Base-by-base conservation (phyloP, 1,140 invertebrate species). In the Sitobion miscanthi region DNA sequence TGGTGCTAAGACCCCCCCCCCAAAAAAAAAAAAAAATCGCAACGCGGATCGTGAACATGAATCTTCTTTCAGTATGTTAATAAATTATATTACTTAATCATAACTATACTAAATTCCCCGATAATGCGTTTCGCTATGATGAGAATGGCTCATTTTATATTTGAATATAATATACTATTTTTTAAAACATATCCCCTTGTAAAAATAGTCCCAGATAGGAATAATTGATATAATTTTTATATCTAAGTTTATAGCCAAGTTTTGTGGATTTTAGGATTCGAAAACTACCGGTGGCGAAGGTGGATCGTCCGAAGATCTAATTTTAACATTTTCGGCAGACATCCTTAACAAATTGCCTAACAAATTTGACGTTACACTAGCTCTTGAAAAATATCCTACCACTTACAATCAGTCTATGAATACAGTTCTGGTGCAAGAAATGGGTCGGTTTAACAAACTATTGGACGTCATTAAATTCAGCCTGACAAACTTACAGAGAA, bases 371-470 rank as follows among this genome's bases (percentile, higher is more conserved):
- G 95, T 97, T 57, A 95, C 97, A 94, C 95, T 96, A 57, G 96
- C 97, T 91, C 95, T 97, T 95, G 95, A 96, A 95, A 97, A 97
- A 95, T 98, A 98, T 96, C 97, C 98, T 52, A 97, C 97, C 54
- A 95, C 96, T 52, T 97, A 99, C 95, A 96, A 97, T 95, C 97
- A 98, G 95, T 98, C 97, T 94, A 98, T 98, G 97, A 98, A 98
- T 95, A 98, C 98, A 17, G 98, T 99, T 6, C 95, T 99, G 54
- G 97, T 99, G 1, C 98, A 99, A 96, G 98, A 99, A 96, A 98
- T 99, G 96, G 97, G 97, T 20, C 95, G 98, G 91, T 99, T 98
- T 94, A 99, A 99, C 94, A 97, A 96, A 94, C 96, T 99, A 1
- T 96, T 99, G 0, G 95, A 94, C 21, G 96, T 96, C 20, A 97